These are phyloP conservation scores for Opisthocomus hoazin DNA, from an alignment of 2,113 vertebrate species.

Conservation along the genomic window DNA sequence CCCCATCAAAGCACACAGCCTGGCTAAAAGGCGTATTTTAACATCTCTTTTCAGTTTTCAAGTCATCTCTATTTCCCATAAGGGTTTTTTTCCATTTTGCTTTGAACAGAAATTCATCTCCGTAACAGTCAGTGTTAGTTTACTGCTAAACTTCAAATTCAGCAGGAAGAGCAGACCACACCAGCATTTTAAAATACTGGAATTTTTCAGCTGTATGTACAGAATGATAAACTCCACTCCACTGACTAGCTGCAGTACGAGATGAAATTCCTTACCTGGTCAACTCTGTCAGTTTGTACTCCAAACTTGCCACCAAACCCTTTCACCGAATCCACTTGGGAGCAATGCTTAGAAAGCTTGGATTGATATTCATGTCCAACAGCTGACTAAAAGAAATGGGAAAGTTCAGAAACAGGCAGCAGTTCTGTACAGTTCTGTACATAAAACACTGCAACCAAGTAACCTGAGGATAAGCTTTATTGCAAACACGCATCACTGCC, in stretches of 20 bases:
- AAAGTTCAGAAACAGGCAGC: neutral
- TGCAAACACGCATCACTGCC: neutral
- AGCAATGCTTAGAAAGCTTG: slow-evolving; percentile 90
- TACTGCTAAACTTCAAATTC: neutral
- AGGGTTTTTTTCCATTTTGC: neutral
- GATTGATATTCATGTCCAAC: slow-evolving; percentile 95
- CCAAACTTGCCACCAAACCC: slow-evolving; percentile 97
- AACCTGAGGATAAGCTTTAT: neutral
- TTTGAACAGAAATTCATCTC: neutral
- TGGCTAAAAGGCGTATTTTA: neutral
- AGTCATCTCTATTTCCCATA: neutral
- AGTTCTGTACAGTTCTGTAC: neutral
- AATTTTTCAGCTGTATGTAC: neutral
- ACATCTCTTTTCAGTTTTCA: neutral
- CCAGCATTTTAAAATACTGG: neutral
- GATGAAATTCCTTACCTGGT: slow-evolving; percentile 78
- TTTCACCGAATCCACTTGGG: slow-evolving; percentile 89
- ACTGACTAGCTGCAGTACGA: neutral
- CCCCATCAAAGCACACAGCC: neutral
- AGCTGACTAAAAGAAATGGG: slow-evolving; percentile 79
- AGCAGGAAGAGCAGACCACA: neutral
- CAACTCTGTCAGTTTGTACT: slow-evolving; percentile 89
- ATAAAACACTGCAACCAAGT: neutral
- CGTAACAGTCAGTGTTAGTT: neutral
- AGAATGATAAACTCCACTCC: neutral